phyloP scores from a whole-genome alignment of 2,888 invertebrate genomes.

The Platypus cylindrus region DNA sequence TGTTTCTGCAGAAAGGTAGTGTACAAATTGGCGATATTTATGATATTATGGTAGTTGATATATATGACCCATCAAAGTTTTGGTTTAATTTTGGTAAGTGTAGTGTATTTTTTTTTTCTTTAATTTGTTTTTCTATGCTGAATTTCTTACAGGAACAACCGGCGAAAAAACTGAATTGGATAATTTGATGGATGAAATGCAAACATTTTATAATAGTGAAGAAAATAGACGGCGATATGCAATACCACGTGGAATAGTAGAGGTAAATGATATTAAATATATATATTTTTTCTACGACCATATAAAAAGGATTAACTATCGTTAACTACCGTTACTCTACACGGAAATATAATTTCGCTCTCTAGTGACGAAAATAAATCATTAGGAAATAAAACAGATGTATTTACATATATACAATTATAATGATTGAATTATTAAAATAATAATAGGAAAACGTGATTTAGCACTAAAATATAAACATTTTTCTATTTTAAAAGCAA shows the following conservation, averaged over 20 bases:
- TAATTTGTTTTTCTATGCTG: neutral
- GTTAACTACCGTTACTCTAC: too few species aligned
- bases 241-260: conserved; percentile 4
- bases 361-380: too few species aligned
- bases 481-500: too few species aligned
- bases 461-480: too few species aligned
- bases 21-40: conserved; percentile 5
- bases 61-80: conserved; percentile 46
- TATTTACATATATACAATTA: too few species aligned
- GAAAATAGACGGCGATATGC: conserved; percentile 7
- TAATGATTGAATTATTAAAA: too few species aligned
- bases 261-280: neutral
- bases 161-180: conserved; percentile 32
- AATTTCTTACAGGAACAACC: conserved; percentile 19
- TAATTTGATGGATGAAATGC: conserved; percentile 41
- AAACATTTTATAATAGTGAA: conserved; percentile 19
- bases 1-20: conserved; percentile 16
- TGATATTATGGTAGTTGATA: conserved; percentile 38
- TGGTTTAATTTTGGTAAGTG: conserved; percentile 36
- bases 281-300: too few species aligned
- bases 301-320: too few species aligned
- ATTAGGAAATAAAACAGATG: too few species aligned
- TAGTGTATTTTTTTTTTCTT: neutral
- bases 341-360: too few species aligned
- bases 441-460: too few species aligned